Conservation (phyloP, 2,797 vertebrate species). For the Mastacembelus armatus region DNA sequence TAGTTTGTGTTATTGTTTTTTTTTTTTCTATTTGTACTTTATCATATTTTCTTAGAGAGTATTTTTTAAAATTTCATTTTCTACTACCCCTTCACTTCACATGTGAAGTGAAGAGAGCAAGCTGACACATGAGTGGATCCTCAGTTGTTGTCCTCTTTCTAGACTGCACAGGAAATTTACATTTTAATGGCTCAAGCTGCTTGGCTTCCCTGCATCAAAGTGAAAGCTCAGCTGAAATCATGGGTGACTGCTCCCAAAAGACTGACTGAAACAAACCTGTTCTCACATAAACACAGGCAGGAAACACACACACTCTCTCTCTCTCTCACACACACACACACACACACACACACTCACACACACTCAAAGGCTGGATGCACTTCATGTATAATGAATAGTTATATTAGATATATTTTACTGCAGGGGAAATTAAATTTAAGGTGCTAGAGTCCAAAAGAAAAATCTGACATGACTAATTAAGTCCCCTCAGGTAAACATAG, state of each 20-base stretch:
- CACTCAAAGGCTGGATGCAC: constrained; percentile 3
- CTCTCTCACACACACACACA: background rate
- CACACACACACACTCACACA: background rate
- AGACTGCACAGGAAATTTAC: constrained; percentile 64
- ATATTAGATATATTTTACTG: constrained; percentile 12
- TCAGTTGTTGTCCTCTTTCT: constrained; percentile 31
- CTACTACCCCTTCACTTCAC: constrained; percentile 1
- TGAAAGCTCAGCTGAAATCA: constrained; percentile 74
- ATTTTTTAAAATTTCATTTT: background rate
- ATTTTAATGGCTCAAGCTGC: constrained; percentile 71
- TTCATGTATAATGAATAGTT: constrained; percentile 10
- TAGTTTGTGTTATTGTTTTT: background rate
- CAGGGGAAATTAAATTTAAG: constrained; percentile 16
- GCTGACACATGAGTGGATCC: constrained; percentile 37
- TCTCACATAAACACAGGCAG: constrained; percentile 32
- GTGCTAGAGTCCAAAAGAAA: background rate
- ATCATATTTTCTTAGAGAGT: background rate
- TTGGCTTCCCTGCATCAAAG: constrained; percentile 47
- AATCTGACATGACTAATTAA: background rate
- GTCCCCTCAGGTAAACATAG: background rate
- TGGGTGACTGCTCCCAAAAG: constrained; percentile 53
- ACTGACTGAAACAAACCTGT: constrained; percentile 26
- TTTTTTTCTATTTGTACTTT: background rate
- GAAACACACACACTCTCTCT: too few species aligned
- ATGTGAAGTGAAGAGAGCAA: constrained; percentile 48